Percentiles rank a stretch among this genome's conserved stretches.
Evolutionary conservation across 1,140 invertebrate genomes (phyloP).

Genomic region (Brachionus paranguensis): DNA sequence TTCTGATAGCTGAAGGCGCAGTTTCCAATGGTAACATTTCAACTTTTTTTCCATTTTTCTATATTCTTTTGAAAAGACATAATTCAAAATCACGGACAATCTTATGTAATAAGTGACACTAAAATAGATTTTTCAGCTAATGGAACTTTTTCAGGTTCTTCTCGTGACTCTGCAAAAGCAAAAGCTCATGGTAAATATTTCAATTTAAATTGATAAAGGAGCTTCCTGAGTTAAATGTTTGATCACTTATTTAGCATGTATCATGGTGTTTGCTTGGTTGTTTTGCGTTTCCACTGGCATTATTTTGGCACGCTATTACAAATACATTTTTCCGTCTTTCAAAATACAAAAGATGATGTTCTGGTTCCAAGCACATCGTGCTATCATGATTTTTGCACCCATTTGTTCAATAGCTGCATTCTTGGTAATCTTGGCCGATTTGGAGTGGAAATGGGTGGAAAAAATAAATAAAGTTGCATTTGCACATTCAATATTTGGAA

Average conservation of each 20-base stretch:
- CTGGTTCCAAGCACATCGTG: conserved; percentile 22
- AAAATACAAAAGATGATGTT: conserved; percentile 20
- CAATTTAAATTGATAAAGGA: neutral
- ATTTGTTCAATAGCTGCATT: conserved; percentile 19
- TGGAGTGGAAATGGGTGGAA: conserved; percentile 34
- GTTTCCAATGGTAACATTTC: neutral
- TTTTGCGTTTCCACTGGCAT: conserved; percentile 13
- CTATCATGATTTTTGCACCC: conserved; percentile 18
- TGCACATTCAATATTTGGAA: conserved; percentile 34
- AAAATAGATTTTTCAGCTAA: neutral
- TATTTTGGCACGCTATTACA: conserved; percentile 30
- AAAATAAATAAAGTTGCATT: neutral
- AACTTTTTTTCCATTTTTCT: neutral
- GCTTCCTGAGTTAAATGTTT: neutral
- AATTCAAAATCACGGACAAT: conserved; percentile 6
- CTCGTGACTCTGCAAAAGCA: neutral
- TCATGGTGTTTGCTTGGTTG: conserved; percentile 34
- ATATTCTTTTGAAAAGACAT: neutral
- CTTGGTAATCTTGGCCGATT: conserved; percentile 21
- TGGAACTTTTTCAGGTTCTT: neutral
- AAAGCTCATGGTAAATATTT: conserved; percentile 19
- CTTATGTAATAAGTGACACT: neutral
- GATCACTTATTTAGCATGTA: neutral
- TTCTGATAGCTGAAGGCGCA: neutral
- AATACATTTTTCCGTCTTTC: conserved; percentile 1